Evolutionary conservation across 2,113 vertebrate genomes (phyloP).

Genomic region (Eira barbara): DNA sequence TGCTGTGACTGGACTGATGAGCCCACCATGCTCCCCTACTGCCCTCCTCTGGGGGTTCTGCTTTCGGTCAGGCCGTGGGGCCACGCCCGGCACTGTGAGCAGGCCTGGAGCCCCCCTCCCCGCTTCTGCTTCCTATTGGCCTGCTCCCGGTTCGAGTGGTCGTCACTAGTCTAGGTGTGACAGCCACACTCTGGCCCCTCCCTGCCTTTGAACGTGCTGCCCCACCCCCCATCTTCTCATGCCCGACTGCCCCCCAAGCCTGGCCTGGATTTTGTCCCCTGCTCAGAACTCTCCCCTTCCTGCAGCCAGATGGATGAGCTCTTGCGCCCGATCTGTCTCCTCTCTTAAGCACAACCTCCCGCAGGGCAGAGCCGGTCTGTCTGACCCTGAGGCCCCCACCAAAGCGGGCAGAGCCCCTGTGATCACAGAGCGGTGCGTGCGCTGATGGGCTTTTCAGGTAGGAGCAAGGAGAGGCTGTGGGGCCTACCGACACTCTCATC

Average conservation of each 20-base stretch:
- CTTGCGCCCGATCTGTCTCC: neutral
- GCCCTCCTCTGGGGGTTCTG: too few species aligned
- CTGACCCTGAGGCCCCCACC: neutral
- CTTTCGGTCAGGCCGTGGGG: neutral
- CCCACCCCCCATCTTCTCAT: neutral
- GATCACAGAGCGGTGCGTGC: neutral
- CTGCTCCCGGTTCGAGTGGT: neutral
- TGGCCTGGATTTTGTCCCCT: neutral
- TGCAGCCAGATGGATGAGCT: too few species aligned
- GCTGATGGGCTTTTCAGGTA: fast-evolving
- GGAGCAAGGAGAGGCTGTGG: neutral
- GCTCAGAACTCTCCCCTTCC: neutral
- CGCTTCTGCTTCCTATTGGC: neutral
- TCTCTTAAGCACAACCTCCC: neutral
- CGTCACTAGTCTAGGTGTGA: neutral
- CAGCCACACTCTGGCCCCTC: neutral
- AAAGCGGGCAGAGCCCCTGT: neutral
- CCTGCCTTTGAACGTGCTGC: neutral
- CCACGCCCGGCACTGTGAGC: neutral
- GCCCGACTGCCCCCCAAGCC: neutral
- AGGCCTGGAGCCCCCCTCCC: fast-evolving
- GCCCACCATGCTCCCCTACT: fast-evolving
- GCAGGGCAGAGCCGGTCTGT: neutral
- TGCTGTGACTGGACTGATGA: neutral
- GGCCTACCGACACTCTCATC: neutral